Evolutionary conservation across 2,113 vertebrate species (phyloP), one percentile per base, ranked within the genome.

Genomic region (Periophthalmodon schlosseri): DNA sequence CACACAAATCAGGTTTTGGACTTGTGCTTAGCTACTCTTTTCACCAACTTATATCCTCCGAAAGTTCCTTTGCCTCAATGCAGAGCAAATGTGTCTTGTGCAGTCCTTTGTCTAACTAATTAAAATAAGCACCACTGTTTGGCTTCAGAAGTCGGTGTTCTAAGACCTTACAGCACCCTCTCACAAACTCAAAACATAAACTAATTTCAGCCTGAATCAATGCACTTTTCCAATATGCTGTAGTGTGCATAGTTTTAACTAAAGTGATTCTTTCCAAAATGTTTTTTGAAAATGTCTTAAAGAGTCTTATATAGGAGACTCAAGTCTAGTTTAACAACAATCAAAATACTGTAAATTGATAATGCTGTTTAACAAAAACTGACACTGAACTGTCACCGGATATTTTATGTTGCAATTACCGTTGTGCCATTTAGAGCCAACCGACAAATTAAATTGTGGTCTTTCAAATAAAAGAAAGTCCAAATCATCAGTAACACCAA

Each of bases 401-500:
- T 81, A 75, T 78, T 76, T 72, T 46, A 7, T 0, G 13, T 72
- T 79, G 84, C 87, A 90, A 89, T 89, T 80, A 74, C 77, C 6
- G 23, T 0, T 58, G 49, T 67, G 68, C 67, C 75, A 61, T 87
- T 87, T 84, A 72, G 77, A 82, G 76, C 68, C 57, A 77, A 68
- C 68, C 77, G 76, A 78, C 77, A 69, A 79, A 83, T 72, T 80
- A 79, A 86, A 83, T 33, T 1, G 71, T 61, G 77, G 49, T 46
- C 20, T 81, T 87, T 86, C 71, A 49, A 67, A 49, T 21, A 70
- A 78, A 86, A 86, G 60, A 81, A 82, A 58, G 61, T 77, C 49
- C 54, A 72, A 86, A 82, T 89, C 87, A 91, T 86, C 87, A 76
- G 70, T 79, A 52, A 65, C 68, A 73, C 70, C 23, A 84, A 77